Evolutionary conservation across 2,797 vertebrate species (phyloP).

Genomic region (Trichosurus vulpecula): DNA sequence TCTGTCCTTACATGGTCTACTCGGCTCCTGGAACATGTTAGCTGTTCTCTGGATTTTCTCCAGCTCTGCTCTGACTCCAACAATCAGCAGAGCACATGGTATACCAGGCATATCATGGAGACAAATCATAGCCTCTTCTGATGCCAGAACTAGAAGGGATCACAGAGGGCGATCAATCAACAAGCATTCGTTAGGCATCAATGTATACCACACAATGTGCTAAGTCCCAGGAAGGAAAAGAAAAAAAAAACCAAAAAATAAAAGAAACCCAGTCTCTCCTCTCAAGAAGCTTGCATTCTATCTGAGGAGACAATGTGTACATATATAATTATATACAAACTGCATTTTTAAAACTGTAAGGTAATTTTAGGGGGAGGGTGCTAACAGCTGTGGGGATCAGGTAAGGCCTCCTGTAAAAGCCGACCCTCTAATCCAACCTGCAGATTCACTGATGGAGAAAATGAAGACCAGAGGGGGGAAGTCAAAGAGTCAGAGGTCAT

Average conservation of each 20-base stretch:
- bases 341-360: not conserved
- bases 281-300: not conserved
- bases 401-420: not conserved
- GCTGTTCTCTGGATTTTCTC: not conserved
- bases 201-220: not conserved
- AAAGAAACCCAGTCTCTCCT: not conserved
- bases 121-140: slow-evolving; percentile 29
- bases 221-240: not conserved
- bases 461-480: not conserved
- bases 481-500: not conserved
- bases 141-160: slow-evolving; percentile 6
- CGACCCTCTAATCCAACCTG: not conserved
- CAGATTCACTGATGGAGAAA: not conserved
- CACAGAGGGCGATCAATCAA: not conserved
- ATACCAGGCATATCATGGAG: slow-evolving; percentile 16
- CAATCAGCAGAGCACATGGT: slow-evolving; percentile 46
- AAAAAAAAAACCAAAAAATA: too few relatives aligned
- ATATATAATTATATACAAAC: not conserved
- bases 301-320: not conserved
- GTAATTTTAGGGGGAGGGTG: not conserved
- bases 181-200: not conserved
- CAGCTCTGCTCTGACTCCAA: not conserved
- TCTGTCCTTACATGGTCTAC: not conserved
- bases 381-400: not conserved
- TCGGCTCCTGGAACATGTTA: not conserved